Evolutionary conservation across 2,888 invertebrate species (phyloP).

Genomic region (Rhyacophila evoluta): DNA sequence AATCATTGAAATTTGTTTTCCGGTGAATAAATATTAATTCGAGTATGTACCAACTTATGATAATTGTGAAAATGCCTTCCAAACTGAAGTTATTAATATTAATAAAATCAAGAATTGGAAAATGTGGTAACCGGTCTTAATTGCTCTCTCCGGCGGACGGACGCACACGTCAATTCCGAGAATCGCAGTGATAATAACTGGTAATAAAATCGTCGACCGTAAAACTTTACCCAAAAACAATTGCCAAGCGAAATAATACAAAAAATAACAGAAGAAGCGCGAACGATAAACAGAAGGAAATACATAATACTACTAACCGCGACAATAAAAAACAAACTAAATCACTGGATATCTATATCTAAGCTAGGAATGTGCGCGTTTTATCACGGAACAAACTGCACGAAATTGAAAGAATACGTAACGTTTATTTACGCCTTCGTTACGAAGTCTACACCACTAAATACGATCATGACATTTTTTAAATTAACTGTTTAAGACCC

Average conservation of each 20-base stretch:
- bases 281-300: not conserved
- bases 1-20: too few relatives aligned
- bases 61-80: too few relatives aligned
- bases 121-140: not conserved
- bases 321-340: not conserved
- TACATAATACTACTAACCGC: not conserved
- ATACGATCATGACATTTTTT: too few relatives aligned
- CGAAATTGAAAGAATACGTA: too few relatives aligned
- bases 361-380: not conserved
- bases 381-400: too few relatives aligned
- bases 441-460: too few relatives aligned
- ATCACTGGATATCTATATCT: not conserved
- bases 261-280: not conserved
- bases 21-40: too few relatives aligned
- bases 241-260: slow-evolving; percentile 10
- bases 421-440: too few relatives aligned
- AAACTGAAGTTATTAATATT: too few relatives aligned
- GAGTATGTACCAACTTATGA: too few relatives aligned
- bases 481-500: too few relatives aligned
- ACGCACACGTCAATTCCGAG: not conserved
- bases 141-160: not conserved
- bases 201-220: not conserved
- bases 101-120: too few relatives aligned
- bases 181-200: not conserved
- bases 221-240: not conserved